Base-by-base conservation (phyloP, 2,888 invertebrate species). In the Chesias legatella region DNA sequence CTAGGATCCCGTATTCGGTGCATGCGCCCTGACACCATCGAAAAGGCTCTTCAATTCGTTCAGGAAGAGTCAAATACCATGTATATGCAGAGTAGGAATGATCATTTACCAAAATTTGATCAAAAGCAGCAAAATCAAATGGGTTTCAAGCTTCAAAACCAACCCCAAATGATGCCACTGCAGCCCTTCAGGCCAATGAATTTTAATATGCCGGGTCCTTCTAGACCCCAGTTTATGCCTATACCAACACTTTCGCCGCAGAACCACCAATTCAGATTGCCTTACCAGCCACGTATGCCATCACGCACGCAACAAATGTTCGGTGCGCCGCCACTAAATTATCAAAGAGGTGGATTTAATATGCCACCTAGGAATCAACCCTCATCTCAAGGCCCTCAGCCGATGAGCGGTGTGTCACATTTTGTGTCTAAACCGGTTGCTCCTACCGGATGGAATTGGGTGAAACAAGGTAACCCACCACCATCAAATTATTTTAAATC, bases 1-100 rank as follows among this genome's bases (percentile, higher is more conserved):
- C 10, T 63, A 25, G 58, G 59, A 1, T 56, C 53, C 1, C 37
- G 58, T 2, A 58, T 61, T 1, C 50, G 60, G 4, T 57, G 57
- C 35, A 62, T 60, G 60, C 41, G 56, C 1, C 57, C 60, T 1
- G 48, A 42, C 0, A 43, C 49, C 1, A 50, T 59, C 0, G 52
- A 60, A 26, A 51, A 56, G 10, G 60, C 54, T 0, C 21, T 58
- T 6, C 51, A 58, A 11, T 60, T 44, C 33, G 56, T 53, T 0
- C 58, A 58, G 0, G 59, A 58, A 8, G 58, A 59, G 25, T 1
- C 49, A 1, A 59, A 58, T 29, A 49, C 47, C 0, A 1, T 56
- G 3, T 58, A 59, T 21, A 5, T 57, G 5, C 59, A 61, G 20
- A 33, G 51, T 0, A 27, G 51, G n/a, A n/a, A n/a, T n/a, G n/a